Evolutionary conservation across 2,888 invertebrate genomes (phyloP).

Genomic region (Drosophila ezoana): DNA sequence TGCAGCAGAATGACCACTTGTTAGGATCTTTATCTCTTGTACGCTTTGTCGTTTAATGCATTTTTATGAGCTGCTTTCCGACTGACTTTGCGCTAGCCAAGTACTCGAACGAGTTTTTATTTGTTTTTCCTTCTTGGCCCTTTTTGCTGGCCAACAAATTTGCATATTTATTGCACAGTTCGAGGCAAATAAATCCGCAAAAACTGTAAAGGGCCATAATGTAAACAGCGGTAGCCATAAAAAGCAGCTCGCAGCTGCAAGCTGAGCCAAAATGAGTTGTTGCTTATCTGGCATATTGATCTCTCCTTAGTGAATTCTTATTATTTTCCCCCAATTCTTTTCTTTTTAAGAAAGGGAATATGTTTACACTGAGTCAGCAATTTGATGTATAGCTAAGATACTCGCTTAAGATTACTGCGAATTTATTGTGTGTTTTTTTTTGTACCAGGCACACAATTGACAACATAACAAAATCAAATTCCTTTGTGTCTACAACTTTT

Average conservation of each 20-base stretch:
- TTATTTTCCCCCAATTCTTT: not conserved
- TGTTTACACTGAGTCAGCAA: constrained; percentile 70
- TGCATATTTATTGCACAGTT: constrained; percentile 79
- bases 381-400: constrained; percentile 60
- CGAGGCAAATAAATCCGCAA: constrained; percentile 69
- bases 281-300: constrained; percentile 69
- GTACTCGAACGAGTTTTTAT: constrained; percentile 22
- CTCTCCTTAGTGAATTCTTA: constrained; percentile 32
- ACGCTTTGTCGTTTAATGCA: constrained; percentile 47
- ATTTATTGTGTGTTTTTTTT: constrained; percentile 56
- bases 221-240: constrained; percentile 64
- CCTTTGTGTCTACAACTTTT: constrained; percentile 65
- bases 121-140: constrained; percentile 29
- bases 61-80: constrained; percentile 55
- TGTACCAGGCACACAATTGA: constrained; percentile 14
- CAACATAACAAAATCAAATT: constrained; percentile 45
- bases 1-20: constrained; percentile 28
- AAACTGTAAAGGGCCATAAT: constrained; percentile 45
- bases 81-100: constrained; percentile 14
- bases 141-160: constrained; percentile 51
- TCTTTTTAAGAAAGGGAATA: constrained; percentile 28
- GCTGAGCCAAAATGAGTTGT: constrained; percentile 52
- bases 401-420: constrained; percentile 37
- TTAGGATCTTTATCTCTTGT: constrained; percentile 9
- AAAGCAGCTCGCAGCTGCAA: constrained; percentile 29